Evolutionary conservation across 2,797 vertebrate species (phyloP), one percentile per base, ranked within the genome.

Genomic region (Eulemur rubriventer): DNA sequence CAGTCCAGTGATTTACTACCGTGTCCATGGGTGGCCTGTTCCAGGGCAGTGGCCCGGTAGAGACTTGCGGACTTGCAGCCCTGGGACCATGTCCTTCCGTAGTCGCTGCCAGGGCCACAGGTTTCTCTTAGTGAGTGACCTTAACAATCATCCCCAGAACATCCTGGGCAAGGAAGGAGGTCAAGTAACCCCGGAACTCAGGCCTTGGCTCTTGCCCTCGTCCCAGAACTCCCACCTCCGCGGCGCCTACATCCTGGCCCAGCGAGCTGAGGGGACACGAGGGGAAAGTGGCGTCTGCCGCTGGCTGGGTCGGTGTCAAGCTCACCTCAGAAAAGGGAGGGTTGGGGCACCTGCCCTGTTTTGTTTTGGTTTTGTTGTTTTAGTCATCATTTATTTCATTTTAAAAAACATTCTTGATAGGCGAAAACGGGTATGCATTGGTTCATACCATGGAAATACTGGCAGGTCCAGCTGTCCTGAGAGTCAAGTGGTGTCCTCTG

Each of bases 21-120:
- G 0, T 26, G 11, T 81, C 63, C 6, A 1, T 1, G 0, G 35
- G 35, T 33, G 28, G 50, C 1, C 0, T 4, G 4, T 50, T 35
- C 79, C 2, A 75, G 72, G 46, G 20, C 30, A 4, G 52, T 22
- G 48, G 50, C 87, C 28, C 0, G 1, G 89, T 48, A 76, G 30
- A 75, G 35, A 22, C 4, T 2, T n/a, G 33, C 78, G 72, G 35
- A 0, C 72, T 20, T 7, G 41, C 72, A 12, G 33, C 17, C 43
- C 82, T 17, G 33, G 16, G 73, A 28, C 28, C 11, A 6, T 9
- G 38, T 13, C 72, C 78, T 73, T 87, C 65, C 22, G 61, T 28
- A 30, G 38, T 79, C 67, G n/a, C 16, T 6, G 33, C 57, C 81
- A 28, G 0, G 0, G 52, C 70, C 67, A 63, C 46, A 46, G 79